phyloP scores from a whole-genome alignment of 2,113 vertebrate genomes.

The Benitochromis conjunctus region DNA sequence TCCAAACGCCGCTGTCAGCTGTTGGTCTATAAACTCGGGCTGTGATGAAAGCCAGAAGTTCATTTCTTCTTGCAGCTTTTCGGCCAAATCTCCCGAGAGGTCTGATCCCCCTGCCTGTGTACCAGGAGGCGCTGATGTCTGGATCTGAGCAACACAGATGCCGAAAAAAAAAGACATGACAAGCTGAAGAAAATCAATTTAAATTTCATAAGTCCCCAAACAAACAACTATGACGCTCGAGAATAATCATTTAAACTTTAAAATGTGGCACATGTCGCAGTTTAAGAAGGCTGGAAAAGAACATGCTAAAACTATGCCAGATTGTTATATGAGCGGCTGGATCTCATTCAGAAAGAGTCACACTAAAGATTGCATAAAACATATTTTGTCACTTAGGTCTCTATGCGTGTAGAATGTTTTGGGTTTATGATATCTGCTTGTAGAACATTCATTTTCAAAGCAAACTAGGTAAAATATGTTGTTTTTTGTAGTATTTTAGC shows the following conservation, averaged over 20 bases:
- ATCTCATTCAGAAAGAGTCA: not conserved
- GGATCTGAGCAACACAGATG: constrained; percentile 60
- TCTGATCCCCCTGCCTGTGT: constrained; percentile 76
- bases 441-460: not conserved
- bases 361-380: not conserved
- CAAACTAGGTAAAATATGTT: not conserved
- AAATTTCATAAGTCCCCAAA: not conserved
- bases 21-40: constrained; percentile 9
- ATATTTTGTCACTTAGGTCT: not conserved
- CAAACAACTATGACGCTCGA: not conserved
- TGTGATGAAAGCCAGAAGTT: not conserved
- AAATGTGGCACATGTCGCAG: not conserved
- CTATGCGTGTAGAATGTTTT: not conserved
- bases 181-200: not conserved
- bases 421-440: not conserved
- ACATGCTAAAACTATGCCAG: not conserved
- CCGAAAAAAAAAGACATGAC: not conserved
- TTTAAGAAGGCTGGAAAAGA: not conserved
- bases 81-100: constrained; percentile 81
- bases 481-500: not conserved
- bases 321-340: not conserved
- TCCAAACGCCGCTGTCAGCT: not conserved
- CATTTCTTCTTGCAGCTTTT: not conserved
- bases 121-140: constrained; percentile 81
- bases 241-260: not conserved